Conservation (phyloP, 2,888 invertebrate species). For the Eupithecia exiguata region DNA sequence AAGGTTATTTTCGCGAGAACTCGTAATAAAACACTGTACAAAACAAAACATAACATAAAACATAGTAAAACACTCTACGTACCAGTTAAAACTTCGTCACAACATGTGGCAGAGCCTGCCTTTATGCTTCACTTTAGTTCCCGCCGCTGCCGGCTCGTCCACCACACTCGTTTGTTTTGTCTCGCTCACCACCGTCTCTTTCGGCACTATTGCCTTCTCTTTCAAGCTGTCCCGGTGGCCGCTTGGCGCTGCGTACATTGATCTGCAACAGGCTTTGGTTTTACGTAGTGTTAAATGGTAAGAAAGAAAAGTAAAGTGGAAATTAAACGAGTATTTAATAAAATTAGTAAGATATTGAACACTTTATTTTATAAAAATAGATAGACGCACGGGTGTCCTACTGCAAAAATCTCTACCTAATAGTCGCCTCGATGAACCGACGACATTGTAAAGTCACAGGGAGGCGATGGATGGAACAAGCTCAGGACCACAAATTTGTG, state of each 20-base stretch:
- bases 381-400: no score
- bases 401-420: no score
- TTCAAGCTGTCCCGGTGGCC: conserved; percentile 60
- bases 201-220: conserved; percentile 59
- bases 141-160: conserved; percentile 47
- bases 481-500: no score
- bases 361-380: no score
- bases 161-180: conserved; percentile 48
- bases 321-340: conserved; percentile 3
- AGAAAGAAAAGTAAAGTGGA: conserved; percentile 28
- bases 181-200: conserved; percentile 51
- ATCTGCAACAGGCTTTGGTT: conserved; percentile 78
- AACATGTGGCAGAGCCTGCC: conserved; percentile 79
- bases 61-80: no score
- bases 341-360: background rate
- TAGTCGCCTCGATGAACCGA: no score
- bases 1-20: no score
- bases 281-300: conserved; percentile 62
- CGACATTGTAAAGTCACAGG: no score
- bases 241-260: conserved; percentile 78
- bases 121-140: conserved; percentile 66
- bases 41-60: no score
- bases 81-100: conserved; percentile 82
- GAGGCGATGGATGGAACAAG: no score
- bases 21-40: no score